phyloP scores from a whole-genome alignment of 2,888 invertebrate species.

The Eupithecia subfuscata region DNA sequence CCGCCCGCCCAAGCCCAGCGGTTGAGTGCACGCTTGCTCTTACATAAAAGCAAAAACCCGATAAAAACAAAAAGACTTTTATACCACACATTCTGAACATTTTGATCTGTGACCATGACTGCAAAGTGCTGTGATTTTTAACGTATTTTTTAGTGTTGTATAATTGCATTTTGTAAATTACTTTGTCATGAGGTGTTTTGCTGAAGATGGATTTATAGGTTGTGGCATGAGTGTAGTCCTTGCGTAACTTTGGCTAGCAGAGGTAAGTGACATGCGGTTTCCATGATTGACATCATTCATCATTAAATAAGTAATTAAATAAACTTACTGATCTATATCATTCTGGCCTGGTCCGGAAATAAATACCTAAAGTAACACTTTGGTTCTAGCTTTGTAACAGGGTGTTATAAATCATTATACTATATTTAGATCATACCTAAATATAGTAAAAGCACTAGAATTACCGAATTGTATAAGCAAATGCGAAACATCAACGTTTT shows the following conservation, averaged over 20 bases:
- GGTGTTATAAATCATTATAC: background rate
- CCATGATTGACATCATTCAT: background rate
- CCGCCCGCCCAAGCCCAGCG: slow-evolving; percentile 64
- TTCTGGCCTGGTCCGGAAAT: background rate
- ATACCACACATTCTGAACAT: slow-evolving; percentile 36
- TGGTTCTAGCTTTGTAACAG: background rate
- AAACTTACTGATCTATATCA: background rate
- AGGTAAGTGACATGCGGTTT: slow-evolving; percentile 31
- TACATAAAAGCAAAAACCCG: slow-evolving; percentile 41
- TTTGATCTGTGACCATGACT: slow-evolving; percentile 50
- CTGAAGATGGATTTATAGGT: slow-evolving; percentile 26
- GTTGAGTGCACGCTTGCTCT: slow-evolving; percentile 58
- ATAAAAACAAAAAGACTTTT: slow-evolving; percentile 38
- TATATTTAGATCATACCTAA: too few species aligned
- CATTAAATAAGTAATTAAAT: background rate
- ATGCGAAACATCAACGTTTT: background rate
- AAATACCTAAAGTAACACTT: background rate
- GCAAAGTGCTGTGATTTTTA: slow-evolving; percentile 57
- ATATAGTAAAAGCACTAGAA: background rate
- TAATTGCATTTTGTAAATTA: slow-evolving; percentile 33
- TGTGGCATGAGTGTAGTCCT: slow-evolving; percentile 36
- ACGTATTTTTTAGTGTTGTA: slow-evolving; percentile 37
- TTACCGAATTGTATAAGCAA: too few species aligned
- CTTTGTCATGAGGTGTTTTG: slow-evolving; percentile 38
- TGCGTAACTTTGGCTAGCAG: slow-evolving; percentile 42